Base-by-base conservation (phyloP, 1,140 invertebrate species). In the Prorops nasuta region DNA sequence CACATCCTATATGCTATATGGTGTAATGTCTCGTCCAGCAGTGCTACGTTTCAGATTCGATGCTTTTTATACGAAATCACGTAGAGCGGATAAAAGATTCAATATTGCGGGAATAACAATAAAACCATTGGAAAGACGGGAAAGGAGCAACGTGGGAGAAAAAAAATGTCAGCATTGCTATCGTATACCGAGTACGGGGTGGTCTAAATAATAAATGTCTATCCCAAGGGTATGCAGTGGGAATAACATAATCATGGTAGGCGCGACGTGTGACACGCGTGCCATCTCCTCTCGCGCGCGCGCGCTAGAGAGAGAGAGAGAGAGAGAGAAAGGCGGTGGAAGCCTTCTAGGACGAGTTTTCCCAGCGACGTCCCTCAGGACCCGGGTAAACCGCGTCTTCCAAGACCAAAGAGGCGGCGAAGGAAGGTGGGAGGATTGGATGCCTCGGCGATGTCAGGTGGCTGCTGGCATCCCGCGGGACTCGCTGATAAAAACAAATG, bases 401-500 rank as follows among this genome's bases (percentile, higher is more conserved):
- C 52, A 18, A 47, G 22, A 24, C 45, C 41, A 20, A 28, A 48
- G n/a, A n/a, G n/a, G n/a, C n/a, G n/a, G n/a, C n/a, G n/a, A n/a
- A n/a, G n/a, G n/a, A n/a, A n/a, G n/a, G n/a, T n/a, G n/a, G n/a
- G n/a, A n/a, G n/a, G n/a, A 28, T 6, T 6, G 24, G 24, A 6
- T 10, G 24, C 24, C 32, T 49, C 38, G 60, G 59, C n/a, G n/a
- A n/a, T n/a, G n/a, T n/a, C 53, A 64, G 58, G 60, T 64, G 54
- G 54, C 61, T 59, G 55, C 56, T 49, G 57, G 47, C 44, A 49
- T 68, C 68, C 64, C 62, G 42, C 39, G 64, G 57, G 71, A 69
- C 51, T 51, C 42, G 59, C 65, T 76, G 70, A 77, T 77, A 75
- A 77, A 77, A 77, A 76, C 69, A 71, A 75, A 77, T 74, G 70